Evolutionary conservation across 2,113 vertebrate species (phyloP).

Genomic region (Hippocampus guttulatus): DNA sequence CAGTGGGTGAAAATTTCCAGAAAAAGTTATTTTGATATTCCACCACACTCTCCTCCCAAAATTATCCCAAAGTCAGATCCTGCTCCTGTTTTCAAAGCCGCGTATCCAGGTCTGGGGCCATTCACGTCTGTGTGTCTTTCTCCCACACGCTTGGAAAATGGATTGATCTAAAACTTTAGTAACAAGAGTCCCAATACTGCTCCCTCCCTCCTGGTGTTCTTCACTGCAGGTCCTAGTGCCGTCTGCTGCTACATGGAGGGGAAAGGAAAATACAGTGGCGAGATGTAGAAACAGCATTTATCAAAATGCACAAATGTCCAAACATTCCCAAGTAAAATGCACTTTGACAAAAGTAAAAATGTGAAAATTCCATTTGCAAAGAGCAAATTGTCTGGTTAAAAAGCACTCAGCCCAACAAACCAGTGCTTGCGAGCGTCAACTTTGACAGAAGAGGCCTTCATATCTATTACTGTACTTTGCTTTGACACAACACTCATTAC

Average conservation of each 20-base stretch:
- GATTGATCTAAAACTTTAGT: slow-evolving; percentile 73
- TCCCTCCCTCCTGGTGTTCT: slow-evolving; percentile 56
- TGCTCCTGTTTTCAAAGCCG: slow-evolving; percentile 52
- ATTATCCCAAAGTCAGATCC: slow-evolving; percentile 62
- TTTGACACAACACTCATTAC: too few species aligned
- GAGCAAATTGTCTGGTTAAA: too few species aligned
- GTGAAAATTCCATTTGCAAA: not conserved
- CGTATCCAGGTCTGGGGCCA: slow-evolving; percentile 61
- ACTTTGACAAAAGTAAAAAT: not conserved
- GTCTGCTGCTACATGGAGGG: slow-evolving; percentile 19
- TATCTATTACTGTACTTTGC: too few species aligned
- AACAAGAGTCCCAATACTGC: slow-evolving; percentile 62
- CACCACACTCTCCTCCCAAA: slow-evolving; percentile 45
- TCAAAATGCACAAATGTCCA: not conserved
- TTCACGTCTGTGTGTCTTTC: slow-evolving; percentile 52
- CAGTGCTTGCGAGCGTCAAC: too few species aligned
- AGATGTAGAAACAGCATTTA: too few species aligned
- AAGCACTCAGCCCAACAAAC: too few species aligned
- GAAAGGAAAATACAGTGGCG: too few species aligned
- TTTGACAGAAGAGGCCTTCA: too few species aligned
- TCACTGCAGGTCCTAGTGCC: slow-evolving; percentile 75
- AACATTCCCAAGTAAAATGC: not conserved
- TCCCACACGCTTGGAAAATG: slow-evolving; percentile 68
- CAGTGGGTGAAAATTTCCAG: slow-evolving; percentile 47
- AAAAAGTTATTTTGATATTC: slow-evolving; percentile 54